phyloP scores from a whole-genome alignment of 2,888 invertebrate species.

The Tetranychus truncatus region DNA sequence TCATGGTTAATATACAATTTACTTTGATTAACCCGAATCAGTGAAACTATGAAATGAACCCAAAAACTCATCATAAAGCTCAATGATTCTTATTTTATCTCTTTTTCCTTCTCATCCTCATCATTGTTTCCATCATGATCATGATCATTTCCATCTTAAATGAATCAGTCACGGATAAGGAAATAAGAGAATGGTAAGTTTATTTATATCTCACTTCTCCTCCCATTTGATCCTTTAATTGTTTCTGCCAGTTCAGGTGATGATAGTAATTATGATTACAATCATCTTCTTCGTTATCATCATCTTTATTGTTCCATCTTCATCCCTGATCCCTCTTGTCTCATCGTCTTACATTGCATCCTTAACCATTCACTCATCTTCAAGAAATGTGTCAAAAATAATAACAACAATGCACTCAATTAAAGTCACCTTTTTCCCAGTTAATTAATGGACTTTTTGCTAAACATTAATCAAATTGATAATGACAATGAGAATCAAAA shows the following conservation, averaged over 20 bases:
- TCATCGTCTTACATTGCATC: background rate
- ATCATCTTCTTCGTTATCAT: background rate
- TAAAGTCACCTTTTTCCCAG: too few relatives aligned
- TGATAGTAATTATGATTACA: background rate
- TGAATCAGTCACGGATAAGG: slow-evolving; percentile 24
- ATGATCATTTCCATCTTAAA: background rate
- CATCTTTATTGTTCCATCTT: background rate
- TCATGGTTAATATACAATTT: too few relatives aligned
- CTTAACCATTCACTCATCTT: background rate
- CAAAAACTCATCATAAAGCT: background rate
- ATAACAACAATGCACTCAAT: too few relatives aligned
- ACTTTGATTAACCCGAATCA: too few relatives aligned
- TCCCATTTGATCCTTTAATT: background rate
- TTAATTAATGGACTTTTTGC: too few relatives aligned
- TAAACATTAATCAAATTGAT: too few relatives aligned
- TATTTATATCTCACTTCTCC: background rate
- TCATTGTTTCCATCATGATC: background rate
- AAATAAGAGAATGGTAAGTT: slow-evolving; percentile 25
- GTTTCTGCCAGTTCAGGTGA: background rate
- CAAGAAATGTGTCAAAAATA: too few relatives aligned
- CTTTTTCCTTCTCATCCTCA: slow-evolving; percentile 9
- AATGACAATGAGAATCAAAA: too few relatives aligned
- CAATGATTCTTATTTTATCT: slow-evolving; percentile 12
- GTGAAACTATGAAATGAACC: background rate
- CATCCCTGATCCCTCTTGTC: background rate